Evolutionary conservation across 2,888 invertebrate genomes (phyloP).

Genomic region (Nomada flava): DNA sequence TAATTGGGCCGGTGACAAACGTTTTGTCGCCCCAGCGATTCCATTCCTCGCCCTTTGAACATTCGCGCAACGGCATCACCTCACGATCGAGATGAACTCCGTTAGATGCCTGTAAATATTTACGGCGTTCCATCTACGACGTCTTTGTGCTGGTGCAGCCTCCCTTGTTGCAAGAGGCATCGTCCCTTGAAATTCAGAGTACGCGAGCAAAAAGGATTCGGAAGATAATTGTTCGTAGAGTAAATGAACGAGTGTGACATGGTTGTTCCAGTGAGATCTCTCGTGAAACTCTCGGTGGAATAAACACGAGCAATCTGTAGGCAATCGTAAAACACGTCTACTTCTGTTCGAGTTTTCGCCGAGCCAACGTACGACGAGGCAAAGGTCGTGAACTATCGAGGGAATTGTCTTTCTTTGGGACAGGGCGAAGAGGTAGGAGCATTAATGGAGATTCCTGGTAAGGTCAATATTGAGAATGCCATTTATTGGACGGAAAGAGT

Average conservation of each 20-base stretch:
- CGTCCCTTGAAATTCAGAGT: not conserved
- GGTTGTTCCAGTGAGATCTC: not conserved
- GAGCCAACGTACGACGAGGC: not conserved
- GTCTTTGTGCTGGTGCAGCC: not conserved
- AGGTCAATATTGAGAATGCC: conserved; percentile 15
- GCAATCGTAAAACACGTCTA: not conserved
- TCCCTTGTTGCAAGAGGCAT: not conserved
- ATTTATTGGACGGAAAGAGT: not conserved
- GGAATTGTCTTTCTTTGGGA: not conserved
- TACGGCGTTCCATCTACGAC: conserved; percentile 1
- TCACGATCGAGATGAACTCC: conserved; percentile 26
- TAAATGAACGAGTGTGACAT: not conserved
- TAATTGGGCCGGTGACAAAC: conserved; percentile 52
- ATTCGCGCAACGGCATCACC: not conserved
- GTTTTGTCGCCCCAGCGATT: conserved; percentile 26
- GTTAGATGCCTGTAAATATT: conserved; percentile 48
- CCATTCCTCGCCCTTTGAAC: conserved; percentile 32
- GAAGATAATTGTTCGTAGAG: not conserved
- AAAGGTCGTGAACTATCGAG: conserved; percentile 1
- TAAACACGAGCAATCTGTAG: not conserved
- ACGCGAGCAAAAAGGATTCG: not conserved
- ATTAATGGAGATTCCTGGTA: conserved; percentile 12
- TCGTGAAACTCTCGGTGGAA: not conserved
- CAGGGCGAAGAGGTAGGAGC: not conserved
- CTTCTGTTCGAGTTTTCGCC: not conserved